These are phyloP conservation scores for Vultur gryphus DNA, from an alignment of 2,797 vertebrate species.

Conservation along the genomic window DNA sequence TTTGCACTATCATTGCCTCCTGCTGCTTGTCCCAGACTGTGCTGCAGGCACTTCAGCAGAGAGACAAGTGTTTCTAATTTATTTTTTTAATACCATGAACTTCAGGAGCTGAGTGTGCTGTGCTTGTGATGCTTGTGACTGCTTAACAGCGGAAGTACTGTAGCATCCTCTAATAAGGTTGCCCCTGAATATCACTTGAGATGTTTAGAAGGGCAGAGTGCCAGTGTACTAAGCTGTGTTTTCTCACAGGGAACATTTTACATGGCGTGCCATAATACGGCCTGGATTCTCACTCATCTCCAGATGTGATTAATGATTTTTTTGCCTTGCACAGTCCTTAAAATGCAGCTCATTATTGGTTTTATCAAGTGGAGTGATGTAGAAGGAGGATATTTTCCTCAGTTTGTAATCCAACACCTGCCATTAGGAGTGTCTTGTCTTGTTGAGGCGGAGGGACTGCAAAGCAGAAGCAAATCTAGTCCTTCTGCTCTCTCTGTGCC, in stretches of 20 bases:
- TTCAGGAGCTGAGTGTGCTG: background rate
- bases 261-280: background rate
- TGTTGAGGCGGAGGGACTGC: background rate
- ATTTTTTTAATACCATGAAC: constrained; percentile 7
- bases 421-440: background rate
- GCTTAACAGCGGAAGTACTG: background rate
- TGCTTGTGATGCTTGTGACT: background rate
- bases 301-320: background rate
- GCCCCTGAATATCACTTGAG: background rate
- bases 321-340: background rate
- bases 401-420: background rate
- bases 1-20: background rate
- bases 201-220: background rate
- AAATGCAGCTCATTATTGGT: background rate
- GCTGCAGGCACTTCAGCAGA: constrained; percentile 7
- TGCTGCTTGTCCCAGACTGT: background rate
- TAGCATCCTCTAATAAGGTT: background rate
- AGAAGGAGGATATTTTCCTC: background rate
- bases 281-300: background rate
- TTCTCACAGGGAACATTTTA: background rate
- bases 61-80: constrained; percentile 3
- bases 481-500: background rate
- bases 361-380: background rate
- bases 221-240: background rate
- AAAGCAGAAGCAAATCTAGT: background rate